Evolutionary conservation across 2,888 invertebrate genomes (phyloP), one percentile per base, ranked within the genome.

Genomic region (Platypus cylindrus): DNA sequence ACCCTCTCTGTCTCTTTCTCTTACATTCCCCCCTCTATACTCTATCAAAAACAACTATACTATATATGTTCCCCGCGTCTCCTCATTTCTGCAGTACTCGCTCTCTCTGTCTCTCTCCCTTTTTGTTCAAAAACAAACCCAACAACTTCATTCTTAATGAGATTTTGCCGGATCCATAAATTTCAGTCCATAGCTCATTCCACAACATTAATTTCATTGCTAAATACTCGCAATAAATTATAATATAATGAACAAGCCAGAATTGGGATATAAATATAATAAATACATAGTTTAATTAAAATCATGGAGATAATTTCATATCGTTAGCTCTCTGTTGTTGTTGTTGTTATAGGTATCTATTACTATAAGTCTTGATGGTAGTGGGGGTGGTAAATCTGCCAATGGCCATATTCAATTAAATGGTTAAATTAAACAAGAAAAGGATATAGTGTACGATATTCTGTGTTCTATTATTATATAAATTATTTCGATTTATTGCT

Each of bases 111-210:
- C 24, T 29, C 16, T 25, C 41, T 33, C 38, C 45, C 38, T 25
- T 41, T 36, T 43, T 43, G 37, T 33, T 18, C 37, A 51, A 44
- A 45, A 55, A 54, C 54, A 58, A 59, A 59, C 59, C 59, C 59
- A 58, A 62, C 61, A 62, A 60, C 59, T 61, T 59, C 59, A 62
- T 62, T 62, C 61, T 62, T 63, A 62, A 62, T 62, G 62, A 63
- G 63, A 62, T 63, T 61, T 62, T 59, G 59, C 60, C 60, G 59
- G 60, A 61, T 62, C 62, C 61, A 63, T 63, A 62, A 63, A 63
- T 63, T 62, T 60, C 55, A 55, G 57, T 58, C 59, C 58, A 62
- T 60, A 59, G 58, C 60, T 60, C 61, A 63, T 62, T 63, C 62
- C 61, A 58, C 56, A 59, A 62, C 63, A 62, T 61, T 63, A 62